A percentile compares a stretch with the other conserved stretches of the same genome.
These are phyloP conservation scores for Corythornis madagascariensis DNA, from an alignment of 2,113 vertebrate genomes.

Conservation along the genomic window DNA sequence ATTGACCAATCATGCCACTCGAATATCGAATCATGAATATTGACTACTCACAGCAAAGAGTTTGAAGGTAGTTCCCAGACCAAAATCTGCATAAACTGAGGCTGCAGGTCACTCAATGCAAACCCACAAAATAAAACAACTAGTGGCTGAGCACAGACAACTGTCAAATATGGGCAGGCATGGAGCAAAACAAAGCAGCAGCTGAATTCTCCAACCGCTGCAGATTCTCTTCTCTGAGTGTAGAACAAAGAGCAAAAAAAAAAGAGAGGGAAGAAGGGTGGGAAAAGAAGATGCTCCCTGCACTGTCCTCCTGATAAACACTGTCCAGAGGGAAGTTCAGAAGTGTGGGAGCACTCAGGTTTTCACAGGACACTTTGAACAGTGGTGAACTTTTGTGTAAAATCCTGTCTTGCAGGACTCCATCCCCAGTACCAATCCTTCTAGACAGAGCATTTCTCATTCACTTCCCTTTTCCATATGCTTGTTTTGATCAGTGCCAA, in stretches of 20 bases:
- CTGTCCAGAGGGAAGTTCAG: not conserved
- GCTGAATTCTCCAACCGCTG: not conserved
- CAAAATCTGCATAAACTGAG: not conserved
- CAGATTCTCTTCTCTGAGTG: not conserved
- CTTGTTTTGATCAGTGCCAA: slow-evolving; percentile 1
- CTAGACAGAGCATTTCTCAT: not conserved
- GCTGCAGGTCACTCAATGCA: slow-evolving; percentile 12
- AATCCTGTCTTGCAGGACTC: not conserved
- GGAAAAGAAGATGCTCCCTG: not conserved
- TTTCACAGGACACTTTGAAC: not conserved
- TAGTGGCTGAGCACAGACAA: not conserved
- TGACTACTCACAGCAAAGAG: not conserved
- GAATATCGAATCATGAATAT: slow-evolving; percentile 49
- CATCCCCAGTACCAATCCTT: not conserved
- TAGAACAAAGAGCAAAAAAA: not conserved
- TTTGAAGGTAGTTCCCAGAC: not conserved
- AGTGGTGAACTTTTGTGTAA: not conserved
- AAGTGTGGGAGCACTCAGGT: not conserved
- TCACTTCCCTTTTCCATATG: slow-evolving; percentile 2
- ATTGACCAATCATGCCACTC: slow-evolving; percentile 54
- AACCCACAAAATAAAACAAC: not conserved
- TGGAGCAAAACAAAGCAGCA: not conserved
- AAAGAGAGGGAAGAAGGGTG: not conserved
- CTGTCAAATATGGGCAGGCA: not conserved
- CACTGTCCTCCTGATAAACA: not conserved